Evolutionary conservation across 1,140 invertebrate species (phyloP).

Genomic region (Heliconius congener): DNA sequence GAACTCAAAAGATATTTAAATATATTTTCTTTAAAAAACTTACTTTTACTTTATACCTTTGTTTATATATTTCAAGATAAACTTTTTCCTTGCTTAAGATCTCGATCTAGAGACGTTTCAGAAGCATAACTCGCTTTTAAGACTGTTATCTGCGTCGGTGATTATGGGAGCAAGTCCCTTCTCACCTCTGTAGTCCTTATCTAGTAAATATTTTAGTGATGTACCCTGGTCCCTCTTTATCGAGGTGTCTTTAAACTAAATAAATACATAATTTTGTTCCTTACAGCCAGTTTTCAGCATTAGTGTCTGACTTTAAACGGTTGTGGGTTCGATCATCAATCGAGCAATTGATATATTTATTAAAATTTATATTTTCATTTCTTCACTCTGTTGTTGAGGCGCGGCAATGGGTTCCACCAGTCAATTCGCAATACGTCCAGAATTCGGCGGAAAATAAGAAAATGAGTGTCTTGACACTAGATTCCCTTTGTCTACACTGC

Average conservation of each 20-base stretch:
- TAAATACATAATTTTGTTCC: conserved; percentile 19
- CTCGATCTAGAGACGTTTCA: conserved; percentile 26
- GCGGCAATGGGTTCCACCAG: too few species aligned
- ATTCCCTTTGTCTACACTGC: too few species aligned
- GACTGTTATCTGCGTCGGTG: conserved; percentile 35
- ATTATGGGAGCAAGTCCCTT: conserved; percentile 37
- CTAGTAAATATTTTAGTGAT: conserved; percentile 37
- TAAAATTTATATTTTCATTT: too few species aligned
- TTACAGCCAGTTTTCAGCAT: not conserved
- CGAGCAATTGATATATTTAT: too few species aligned
- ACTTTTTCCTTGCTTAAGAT: conserved; percentile 25
- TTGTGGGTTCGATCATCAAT: too few species aligned
- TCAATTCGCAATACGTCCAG: too few species aligned
- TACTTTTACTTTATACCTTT: conserved; percentile 18
- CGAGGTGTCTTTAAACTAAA: conserved; percentile 2
- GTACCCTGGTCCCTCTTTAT: conserved; percentile 28
- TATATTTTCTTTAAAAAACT: conserved; percentile 5
- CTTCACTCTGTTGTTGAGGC: too few species aligned
- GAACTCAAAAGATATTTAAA: not conserved
- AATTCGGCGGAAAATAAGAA: too few species aligned
- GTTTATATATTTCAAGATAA: conserved; percentile 31
- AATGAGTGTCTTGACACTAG: too few species aligned
- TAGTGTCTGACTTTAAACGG: too few species aligned
- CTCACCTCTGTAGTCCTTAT: conserved; percentile 36
- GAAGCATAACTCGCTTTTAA: conserved; percentile 31